Evolutionary conservation across 2,113 vertebrate species (phyloP), one percentile per base, ranked within the genome.

Genomic region (Lota lota): DNA sequence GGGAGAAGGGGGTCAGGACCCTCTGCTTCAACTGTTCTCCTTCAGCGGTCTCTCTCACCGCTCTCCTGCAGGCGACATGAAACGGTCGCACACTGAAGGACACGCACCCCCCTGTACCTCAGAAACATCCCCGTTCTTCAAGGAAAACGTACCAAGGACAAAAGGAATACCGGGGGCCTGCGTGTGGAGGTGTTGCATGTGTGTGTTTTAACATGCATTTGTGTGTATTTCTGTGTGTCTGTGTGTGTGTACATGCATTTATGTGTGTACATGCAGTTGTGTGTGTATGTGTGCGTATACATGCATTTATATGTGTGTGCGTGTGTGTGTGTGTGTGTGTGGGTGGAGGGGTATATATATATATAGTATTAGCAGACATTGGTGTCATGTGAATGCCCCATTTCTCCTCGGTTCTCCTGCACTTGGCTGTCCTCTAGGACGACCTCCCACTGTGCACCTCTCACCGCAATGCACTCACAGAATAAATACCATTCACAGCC

Each of bases 401-500:
- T 47, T 62, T 78, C 53, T 71, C 68, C 67, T 79, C 61, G 61
- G 79, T 62, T 74, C 69, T 83, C 66, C 56, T 63, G 69, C 57
- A 57, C 76, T 4, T 19, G 15, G 63, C 50, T 28, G 21, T 70
- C 50, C 54, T 47, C 36, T 56, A 22, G 61, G 61, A 64, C 58
- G 77, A 82, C 82, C 86, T 85, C 84, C 70, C 77, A 83, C 64
- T 57, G 66, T 74, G 83, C 82, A 78, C 74, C 83, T 82, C 74
- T 83, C 66, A 74, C 85, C 74, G 28, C 65, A 76, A 67, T 62
- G 72, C 68, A 63, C 78, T 84, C 77, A 5, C 75, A 82, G 80
- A 81, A 78, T 81, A 87, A 89, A 90, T 79, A 90, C 68, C 73
- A 72, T 64, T 82, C 77, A 82, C 76, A 63, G 81, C 81, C 88